Evolutionary conservation across 2,113 vertebrate genomes (phyloP).

Genomic region (Symphodus melops): DNA sequence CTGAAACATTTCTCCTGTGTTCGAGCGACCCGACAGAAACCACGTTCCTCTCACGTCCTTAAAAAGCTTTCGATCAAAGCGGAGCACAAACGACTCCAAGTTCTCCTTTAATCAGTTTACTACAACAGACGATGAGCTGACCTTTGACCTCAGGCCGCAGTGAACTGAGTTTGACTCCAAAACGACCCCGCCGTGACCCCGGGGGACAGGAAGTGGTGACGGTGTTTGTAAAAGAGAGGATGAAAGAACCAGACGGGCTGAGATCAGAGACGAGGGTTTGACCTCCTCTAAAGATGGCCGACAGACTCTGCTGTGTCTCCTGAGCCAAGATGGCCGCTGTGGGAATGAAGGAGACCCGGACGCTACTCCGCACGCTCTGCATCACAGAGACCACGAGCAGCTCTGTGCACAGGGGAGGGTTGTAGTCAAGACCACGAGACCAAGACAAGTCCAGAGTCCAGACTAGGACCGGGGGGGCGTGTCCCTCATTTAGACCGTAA

Average conservation of each 20-base stretch:
- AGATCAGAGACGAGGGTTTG: not conserved
- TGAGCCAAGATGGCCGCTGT: constrained; percentile 10
- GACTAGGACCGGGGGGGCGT: too few relatives aligned
- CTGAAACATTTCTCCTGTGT: too few relatives aligned
- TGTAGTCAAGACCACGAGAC: too few relatives aligned
- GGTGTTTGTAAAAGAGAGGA: not conserved
- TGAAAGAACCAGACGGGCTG: not conserved
- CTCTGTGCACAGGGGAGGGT: too few relatives aligned
- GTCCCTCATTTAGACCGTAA: too few relatives aligned
- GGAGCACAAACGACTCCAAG: constrained; percentile 27
- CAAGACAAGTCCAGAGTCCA: too few relatives aligned
- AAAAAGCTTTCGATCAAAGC: constrained; percentile 13
- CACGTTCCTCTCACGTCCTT: not conserved
- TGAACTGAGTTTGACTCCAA: constrained; percentile 42
- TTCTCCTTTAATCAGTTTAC: constrained; percentile 24
- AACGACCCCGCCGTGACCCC: constrained; percentile 27
- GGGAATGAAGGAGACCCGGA: not conserved
- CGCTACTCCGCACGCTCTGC: too few relatives aligned
- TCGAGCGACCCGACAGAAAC: too few relatives aligned
- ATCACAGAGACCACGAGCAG: too few relatives aligned
- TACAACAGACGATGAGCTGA: constrained; percentile 21
- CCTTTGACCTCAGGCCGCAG: constrained; percentile 28
- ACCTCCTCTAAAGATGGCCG: constrained; percentile 22
- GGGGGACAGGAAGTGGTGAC: constrained; percentile 38
- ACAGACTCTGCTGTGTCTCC: not conserved